Conservation (phyloP, 2,797 vertebrate species). For the Lerista edwardsae region DNA sequence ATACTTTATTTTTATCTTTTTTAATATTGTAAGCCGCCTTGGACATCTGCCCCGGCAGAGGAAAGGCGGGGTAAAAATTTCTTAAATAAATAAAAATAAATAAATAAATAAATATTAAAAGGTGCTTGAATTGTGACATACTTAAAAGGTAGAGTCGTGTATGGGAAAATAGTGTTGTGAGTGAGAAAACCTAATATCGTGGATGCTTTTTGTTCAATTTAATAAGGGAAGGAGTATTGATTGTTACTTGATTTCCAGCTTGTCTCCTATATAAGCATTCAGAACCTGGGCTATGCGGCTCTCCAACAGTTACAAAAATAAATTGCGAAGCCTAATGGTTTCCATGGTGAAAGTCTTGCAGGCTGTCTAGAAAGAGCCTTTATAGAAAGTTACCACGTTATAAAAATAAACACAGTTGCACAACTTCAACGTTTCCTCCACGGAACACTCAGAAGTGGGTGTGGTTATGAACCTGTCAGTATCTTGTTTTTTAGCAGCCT, state of each 20-base stretch:
- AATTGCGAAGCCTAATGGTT: conserved; percentile 36
- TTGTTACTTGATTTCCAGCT: conserved; percentile 4
- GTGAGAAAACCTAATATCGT: neutral
- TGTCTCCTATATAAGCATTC: neutral
- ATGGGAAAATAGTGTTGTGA: neutral
- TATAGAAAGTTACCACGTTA: neutral
- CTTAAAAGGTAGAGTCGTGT: neutral
- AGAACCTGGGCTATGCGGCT: neutral
- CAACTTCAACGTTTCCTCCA: neutral
- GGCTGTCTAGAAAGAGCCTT: conserved; percentile 21
- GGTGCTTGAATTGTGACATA: neutral
- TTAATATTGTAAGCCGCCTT: no score
- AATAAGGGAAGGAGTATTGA: neutral
- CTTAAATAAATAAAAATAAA: no score
- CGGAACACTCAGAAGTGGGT: neutral
- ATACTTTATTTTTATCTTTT: no score
- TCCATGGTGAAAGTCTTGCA: conserved; percentile 41
- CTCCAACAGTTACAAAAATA: conserved; percentile 41
- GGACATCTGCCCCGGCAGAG: no score
- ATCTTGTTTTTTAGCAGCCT: neutral
- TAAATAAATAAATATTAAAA: no score
- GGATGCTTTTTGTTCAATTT: neutral
- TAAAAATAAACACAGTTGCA: conserved; percentile 35
- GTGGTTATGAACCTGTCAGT: neutral
- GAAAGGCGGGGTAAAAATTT: no score